Base-by-base conservation (phyloP, 2,797 vertebrate genomes). In the Gastrophryne carolinensis region DNA sequence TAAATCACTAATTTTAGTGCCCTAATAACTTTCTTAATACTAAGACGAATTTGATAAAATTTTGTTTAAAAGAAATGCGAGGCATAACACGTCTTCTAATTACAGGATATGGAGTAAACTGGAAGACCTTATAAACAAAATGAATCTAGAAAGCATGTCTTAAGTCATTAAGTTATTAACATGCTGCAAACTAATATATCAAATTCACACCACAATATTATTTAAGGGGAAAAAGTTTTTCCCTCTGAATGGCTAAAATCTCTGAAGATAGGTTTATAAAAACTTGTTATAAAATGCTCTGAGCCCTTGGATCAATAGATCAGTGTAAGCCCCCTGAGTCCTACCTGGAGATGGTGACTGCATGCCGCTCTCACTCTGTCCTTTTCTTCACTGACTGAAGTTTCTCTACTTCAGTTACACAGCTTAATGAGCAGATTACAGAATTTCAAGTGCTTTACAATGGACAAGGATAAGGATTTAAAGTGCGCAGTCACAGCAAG, bases 341-440 rank as follows among this genome's bases (percentile, higher is more conserved):
- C 81, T 82, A 83, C 82, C 79, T 66, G 80, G 76, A 76, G 68
- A 26, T 56, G 37, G 17, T 63, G 37, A 4, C 57, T 63, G 63
- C 79, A 77, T 72, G 39, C 2, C 27, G 27, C 11, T 3, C 34
- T 30, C 49, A n/a, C 67, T 39, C 56, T 35, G 60, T 47, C 30
- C 52, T 26, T 41, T 53, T 78, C 61, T 70, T 58, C 35, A 27
- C 21, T 63, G 60, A 65, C 17, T 75, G 49, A 77, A 72, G 41
- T 68, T 50, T 56, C 68, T 58, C 9, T 81, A 50, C 84, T 81
- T 83, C 84, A 84, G 85, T 65, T 84, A 75, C 81, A 65, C 17
- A 77, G 84, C 85, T 85, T 83, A 85, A 80, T 84, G 79, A 83
- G 84, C 84, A 87, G 87, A 89, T 89, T 89, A 89, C 52, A 49